Conservation (phyloP, 37 sponge, comb jelly and placozoan species). For the Agelas oroides region DNA sequence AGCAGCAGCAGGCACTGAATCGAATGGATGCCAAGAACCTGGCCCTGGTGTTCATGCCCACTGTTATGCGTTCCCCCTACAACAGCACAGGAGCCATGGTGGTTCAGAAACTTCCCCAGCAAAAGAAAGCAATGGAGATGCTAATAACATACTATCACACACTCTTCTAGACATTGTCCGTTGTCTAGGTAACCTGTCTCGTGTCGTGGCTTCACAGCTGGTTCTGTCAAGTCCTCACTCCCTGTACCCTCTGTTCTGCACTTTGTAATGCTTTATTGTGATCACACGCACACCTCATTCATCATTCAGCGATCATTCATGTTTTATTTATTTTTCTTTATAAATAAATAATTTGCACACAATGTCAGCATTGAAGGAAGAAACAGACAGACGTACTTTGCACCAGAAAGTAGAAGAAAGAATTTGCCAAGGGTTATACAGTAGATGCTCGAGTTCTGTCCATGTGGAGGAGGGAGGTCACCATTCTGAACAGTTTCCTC, state of each 20-base stretch:
- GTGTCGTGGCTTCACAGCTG: neutral
- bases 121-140: constrained; percentile 71
- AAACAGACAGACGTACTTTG: neutral
- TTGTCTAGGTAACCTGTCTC: too few species aligned
- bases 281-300: too few species aligned
- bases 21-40: constrained; percentile 89
- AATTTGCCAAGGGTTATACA: constrained; percentile 7
- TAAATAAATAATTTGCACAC: too few species aligned
- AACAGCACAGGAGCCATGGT: constrained; percentile 45
- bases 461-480: neutral
- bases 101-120: constrained; percentile 77
- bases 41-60: constrained; percentile 90
- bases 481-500: constrained; percentile 21
- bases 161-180: constrained; percentile 43
- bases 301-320: too few species aligned
- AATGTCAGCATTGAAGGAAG: neutral
- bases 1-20: constrained; percentile 43
- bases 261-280: too few species aligned
- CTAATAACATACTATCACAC: constrained; percentile 50
- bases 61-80: constrained; percentile 80
- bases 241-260: too few species aligned
- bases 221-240: neutral
- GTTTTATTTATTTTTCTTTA: too few species aligned
- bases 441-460: constrained; percentile 16
- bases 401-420: neutral